Conservation (phyloP, 2,797 vertebrate species). For the Buceros bicornis region DNA sequence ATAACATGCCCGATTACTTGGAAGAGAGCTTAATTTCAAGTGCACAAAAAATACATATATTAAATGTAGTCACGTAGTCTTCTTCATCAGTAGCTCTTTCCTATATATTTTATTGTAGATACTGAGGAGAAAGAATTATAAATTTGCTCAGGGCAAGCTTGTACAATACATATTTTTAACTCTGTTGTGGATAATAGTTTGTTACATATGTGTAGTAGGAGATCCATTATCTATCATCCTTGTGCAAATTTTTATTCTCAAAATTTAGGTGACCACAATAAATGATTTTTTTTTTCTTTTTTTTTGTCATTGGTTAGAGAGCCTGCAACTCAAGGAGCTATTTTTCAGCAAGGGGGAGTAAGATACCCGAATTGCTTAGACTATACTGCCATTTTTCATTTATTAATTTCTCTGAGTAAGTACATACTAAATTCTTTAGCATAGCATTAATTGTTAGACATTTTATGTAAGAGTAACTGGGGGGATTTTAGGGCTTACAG, state of each 20-base stretch:
- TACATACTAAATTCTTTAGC: not conserved
- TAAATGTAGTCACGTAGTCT: not conserved
- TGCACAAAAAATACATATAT: not conserved
- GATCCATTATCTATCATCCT: not conserved
- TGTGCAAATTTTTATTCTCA: not conserved
- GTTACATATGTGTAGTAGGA: rapidly evolving
- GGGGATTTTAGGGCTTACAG: not conserved
- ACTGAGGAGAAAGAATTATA: not conserved
- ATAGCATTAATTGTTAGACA: not conserved
- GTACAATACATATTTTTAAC: not conserved
- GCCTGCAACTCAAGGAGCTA: not conserved
- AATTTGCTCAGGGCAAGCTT: not conserved
- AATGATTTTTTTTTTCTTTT: not conserved
- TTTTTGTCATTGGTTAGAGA: not conserved
- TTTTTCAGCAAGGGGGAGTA: not conserved
- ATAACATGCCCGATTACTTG: not conserved
- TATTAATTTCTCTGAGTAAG: not conserved
- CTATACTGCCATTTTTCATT: not conserved
- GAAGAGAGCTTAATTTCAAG: not conserved
- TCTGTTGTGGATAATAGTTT: not conserved
- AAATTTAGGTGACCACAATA: not conserved
- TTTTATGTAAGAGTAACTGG: not conserved
- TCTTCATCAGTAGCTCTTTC: not conserved
- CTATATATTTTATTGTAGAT: not conserved
- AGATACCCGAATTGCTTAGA: not conserved